Base-by-base conservation (phyloP, 37 sponge, comb jelly and placozoan genomes). In the Mnemiopsis leidyi region DNA sequence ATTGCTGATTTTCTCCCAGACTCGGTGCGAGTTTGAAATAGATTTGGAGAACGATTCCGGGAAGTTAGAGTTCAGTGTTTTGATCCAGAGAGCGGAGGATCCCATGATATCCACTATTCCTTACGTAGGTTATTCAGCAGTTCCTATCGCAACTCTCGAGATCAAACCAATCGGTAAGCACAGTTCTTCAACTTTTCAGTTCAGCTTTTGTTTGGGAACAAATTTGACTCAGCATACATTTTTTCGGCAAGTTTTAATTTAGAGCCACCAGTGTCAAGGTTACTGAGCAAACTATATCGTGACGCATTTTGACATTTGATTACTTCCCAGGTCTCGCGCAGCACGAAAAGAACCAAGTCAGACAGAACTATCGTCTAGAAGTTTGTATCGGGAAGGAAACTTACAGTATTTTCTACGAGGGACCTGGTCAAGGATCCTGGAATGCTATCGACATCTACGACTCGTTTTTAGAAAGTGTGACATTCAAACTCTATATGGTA, bases 401-500 rank as follows among this genome's bases (percentile, higher is more conserved):
- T 25, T 85, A 85, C 90, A 85, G 90, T 26, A 85, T 85, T 28
- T 85, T 36, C 90, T 40, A 85, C 90, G 90, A 85, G 90, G 90
- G 90, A 25, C 90, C 90, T 0, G 90, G 90, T 13, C 61, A 38
- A 37, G 90, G 48, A 2, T 18, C 32, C 40, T 85, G 90, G 90
- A 40, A 5, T 21, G 90, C 61, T 20, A 85, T 85, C 16, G 90
- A 85, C n/a, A 85, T 85, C 23, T 85, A 85, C 90, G 90, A 85
- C 61, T 23, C 21, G 39, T 85, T 39, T 37, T 37, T 85, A 33
- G 90, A 85, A 25, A 85, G 38, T 23, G 90, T 85, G 48, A 38
- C 33, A 61, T 85, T 85, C 48, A 85, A 85, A n/a, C 90, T 85
- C 24, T 85, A 85, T 29, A 38, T 85, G 90, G 90, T 85, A 25